Base-by-base conservation (phyloP, 2,113 vertebrate genomes). In the Microtus oregoni region DNA sequence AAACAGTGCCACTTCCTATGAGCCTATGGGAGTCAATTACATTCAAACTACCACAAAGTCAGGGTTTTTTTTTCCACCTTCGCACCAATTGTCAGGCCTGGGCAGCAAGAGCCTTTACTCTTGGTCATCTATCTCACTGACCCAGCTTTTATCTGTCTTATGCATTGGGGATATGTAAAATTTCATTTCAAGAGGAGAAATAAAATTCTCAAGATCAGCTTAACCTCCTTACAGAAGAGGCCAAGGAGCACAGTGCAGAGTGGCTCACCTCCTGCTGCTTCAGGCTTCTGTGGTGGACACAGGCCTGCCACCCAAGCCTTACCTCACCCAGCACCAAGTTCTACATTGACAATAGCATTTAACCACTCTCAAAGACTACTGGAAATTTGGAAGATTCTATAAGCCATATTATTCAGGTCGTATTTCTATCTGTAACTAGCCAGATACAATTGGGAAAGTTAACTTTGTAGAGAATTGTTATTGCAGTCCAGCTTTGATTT, bases 181-280 rank as follows among this genome's bases (percentile, higher is more conserved):
- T 83, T 91, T 83, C 20, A 89, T 89, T 91, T 89, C 61, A 58
- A 78, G 77, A 90, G 11, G 17, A 90, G n/a, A 92, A 89, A 88
- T 86, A 81, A 83, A 94, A 89, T 91, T 86, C 2, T 91, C 73
- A 91, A 41, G 7, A 50, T n/a, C 26, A 65, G 78, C 1, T 7
- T 28, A n/a, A 9, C 92, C 30, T 63, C 50, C 77, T 73, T 72
- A 73, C 14, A 67, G 35, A 20, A 82, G n/a, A 87, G 89, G 63
- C 81, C 77, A 70, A 96, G 15, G 28, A 67, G 3, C 41, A 72
- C 12, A 58, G 5, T 63, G 44, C 12, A 65, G 5, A 68, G 38
- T 68, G 70, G 0, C 55, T 72, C 79, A 14, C 3, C 20, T 41
- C 3, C 20, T 41, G 8, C n/a, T 28, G 24, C 28, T 22, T 58